Evolutionary conservation across 2,113 vertebrate species (phyloP), one percentile per base, ranked within the genome.

Genomic region (Toxostoma redivivum): DNA sequence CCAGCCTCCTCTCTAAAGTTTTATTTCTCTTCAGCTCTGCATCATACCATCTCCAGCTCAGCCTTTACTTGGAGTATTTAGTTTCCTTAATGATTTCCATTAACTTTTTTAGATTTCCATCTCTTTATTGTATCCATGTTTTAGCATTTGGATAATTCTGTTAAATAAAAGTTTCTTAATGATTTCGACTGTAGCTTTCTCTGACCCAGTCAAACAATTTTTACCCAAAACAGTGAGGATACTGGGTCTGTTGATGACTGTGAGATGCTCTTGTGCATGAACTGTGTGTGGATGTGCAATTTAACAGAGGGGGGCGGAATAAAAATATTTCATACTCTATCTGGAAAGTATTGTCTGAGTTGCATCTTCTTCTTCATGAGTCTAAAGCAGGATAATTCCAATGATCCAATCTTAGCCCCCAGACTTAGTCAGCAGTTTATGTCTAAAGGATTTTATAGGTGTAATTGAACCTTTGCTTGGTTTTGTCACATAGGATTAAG

Each of bases 231-330:
- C 11, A 47, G 11, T 47, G 35, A 40, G 18, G 38, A 35, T 33
- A 23, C 1, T 21, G 38, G 20, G 17, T 31, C 15, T 70, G 8
- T n/a, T n/a, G 17, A 15, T 70, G 61, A 33, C 20, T 58, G 15
- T n/a, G 35, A 31, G 35, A 35, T 53, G 50, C 18, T 56, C 25
- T 37, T 24, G 19, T 50, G 33, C 2, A 10, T 37, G 19, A 54
- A 61, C 42, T 10, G 0, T 45, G 16, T 45, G 20, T 56, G 25
- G 51, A 60, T 33, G 18, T 60, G 24, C 28, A 54, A 7, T 53
- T 82, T 64, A 54, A 77, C 22, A 50, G 35, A n/a, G 8, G 1
- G 1, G 3, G 0, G 1, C 8, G 1, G 4, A 17, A 4, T 7
- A 8, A 31, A 69, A 62, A 44, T 15, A 1, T 76, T 48, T 71